phyloP scores from a whole-genome alignment of 2,797 vertebrate species.

The Liasis olivaceus region DNA sequence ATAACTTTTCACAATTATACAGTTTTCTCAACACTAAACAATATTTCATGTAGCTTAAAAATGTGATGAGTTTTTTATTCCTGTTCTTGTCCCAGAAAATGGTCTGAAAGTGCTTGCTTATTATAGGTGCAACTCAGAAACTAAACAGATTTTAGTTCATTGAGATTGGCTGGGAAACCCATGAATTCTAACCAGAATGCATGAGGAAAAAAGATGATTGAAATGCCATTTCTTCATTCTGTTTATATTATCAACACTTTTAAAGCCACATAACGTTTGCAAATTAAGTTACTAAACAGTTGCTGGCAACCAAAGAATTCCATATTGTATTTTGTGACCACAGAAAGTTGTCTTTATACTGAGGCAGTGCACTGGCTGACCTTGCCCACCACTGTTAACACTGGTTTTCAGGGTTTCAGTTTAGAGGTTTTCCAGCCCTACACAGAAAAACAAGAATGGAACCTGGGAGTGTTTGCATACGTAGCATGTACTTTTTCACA shows the following conservation, averaged over 20 bases:
- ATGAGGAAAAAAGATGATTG: background rate
- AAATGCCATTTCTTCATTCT: background rate
- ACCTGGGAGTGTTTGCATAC: background rate
- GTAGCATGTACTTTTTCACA: background rate
- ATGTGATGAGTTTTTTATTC: background rate
- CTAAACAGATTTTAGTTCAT: background rate
- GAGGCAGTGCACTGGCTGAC: background rate
- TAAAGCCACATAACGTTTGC: background rate
- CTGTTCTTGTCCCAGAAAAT: background rate
- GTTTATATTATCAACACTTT: background rate
- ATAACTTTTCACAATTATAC: background rate
- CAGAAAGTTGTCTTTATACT: background rate
- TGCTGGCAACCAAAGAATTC: background rate
- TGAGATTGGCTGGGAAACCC: background rate
- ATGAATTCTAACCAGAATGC: background rate
- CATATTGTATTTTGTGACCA: background rate
- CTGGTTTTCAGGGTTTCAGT: background rate
- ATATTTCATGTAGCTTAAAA: background rate
- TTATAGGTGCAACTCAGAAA: background rate
- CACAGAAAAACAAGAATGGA: background rate
- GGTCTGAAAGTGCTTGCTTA: background rate
- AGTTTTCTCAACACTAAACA: background rate
- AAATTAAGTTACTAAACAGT: background rate
- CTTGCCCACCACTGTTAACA: background rate
- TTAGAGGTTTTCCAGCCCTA: background rate